Base-by-base conservation (phyloP, 2,113 vertebrate genomes). In the Gavia stellata region DNA sequence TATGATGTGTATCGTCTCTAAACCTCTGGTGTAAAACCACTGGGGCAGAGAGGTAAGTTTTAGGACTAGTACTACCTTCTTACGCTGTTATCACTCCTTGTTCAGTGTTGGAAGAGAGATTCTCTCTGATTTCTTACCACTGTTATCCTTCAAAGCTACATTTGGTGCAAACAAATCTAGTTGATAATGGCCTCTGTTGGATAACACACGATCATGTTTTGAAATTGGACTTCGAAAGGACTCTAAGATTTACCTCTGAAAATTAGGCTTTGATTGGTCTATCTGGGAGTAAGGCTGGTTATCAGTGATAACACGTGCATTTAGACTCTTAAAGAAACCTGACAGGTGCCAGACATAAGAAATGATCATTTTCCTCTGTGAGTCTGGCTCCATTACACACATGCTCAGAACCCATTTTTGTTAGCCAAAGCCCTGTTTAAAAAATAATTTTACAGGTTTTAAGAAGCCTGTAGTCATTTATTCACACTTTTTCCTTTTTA, bases 381-480 rank as follows among this genome's bases (percentile, higher is more conserved):
- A 90, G 74, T 91, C 81, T 86, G 47, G 52, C 65, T 91, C 73
- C 78, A 94, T 90, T 90, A 80, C 74, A 73, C 71, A 88, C 44
- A 38, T 52, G 50, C 92, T 92, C 92, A 92, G 45, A 88, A 74
- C 29, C 31, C 47, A 67, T 85, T 91, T 95, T 94, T 81, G 88
- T 90, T n/a, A 96, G 45, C 40, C 80, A 81, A 88, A 66, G 16
- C 8, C 21, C 53, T 42, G 34, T 45, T 96, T 77, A 93, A 96
- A 94, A 95, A 90, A 87, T 63, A 7, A 81, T 94, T 96, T 93
- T 85, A 88, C 67, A 86, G 52, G 44, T 71, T 93, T 95, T 81
- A 92, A 86, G 75, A 92, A 80, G 72, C 63, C 80, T 77, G 36
- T 75, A 92, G 63, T 86, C 17, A 96, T 94, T 90, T 95, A 95